These are phyloP conservation scores for Scaptomyza cyrtandrae DNA, from an alignment of 2,888 invertebrate genomes.

Conservation along the genomic window DNA sequence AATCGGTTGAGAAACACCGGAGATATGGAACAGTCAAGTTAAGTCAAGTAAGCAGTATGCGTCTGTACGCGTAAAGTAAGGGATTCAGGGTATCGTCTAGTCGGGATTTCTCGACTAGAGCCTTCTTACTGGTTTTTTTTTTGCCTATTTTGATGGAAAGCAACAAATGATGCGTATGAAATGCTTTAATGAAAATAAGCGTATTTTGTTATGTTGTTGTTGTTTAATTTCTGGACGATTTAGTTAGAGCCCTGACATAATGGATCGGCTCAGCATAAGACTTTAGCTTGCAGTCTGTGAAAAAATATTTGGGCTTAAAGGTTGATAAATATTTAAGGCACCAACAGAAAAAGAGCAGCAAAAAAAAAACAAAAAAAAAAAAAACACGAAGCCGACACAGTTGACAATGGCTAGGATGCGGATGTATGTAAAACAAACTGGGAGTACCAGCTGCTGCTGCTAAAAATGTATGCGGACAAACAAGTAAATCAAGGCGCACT, in stretches of 20 bases:
- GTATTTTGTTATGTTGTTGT: neutral
- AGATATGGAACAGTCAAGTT: too few species aligned
- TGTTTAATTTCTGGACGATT: slow-evolving; percentile 57
- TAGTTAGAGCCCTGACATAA: slow-evolving; percentile 34
- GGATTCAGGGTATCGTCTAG: too few species aligned
- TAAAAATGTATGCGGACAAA: slow-evolving; percentile 73
- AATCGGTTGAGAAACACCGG: too few species aligned
- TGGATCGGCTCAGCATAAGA: slow-evolving; percentile 58
- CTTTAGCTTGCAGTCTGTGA: slow-evolving; percentile 57
- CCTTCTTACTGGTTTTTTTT: too few species aligned
- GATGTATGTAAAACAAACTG: slow-evolving; percentile 5
- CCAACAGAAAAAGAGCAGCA: slow-evolving; percentile 33
- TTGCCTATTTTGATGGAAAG: slow-evolving; percentile 36
- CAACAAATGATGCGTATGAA: slow-evolving; percentile 78
- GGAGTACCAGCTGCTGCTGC: slow-evolving; percentile 17
- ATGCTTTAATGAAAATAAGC: slow-evolving; percentile 69
- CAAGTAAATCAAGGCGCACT: slow-evolving; percentile 79
- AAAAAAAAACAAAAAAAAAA: neutral
- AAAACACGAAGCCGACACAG: neutral
- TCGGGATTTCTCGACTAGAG: too few species aligned
- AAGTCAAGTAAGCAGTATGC: too few species aligned
- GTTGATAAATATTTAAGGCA: slow-evolving; percentile 75
- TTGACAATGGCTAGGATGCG: slow-evolving; percentile 1
- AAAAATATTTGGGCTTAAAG: slow-evolving; percentile 56
- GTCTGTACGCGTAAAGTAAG: too few species aligned